These are phyloP conservation scores for Gorsachius magnificus DNA, from an alignment of 2,797 vertebrate genomes.

Conservation along the genomic window DNA sequence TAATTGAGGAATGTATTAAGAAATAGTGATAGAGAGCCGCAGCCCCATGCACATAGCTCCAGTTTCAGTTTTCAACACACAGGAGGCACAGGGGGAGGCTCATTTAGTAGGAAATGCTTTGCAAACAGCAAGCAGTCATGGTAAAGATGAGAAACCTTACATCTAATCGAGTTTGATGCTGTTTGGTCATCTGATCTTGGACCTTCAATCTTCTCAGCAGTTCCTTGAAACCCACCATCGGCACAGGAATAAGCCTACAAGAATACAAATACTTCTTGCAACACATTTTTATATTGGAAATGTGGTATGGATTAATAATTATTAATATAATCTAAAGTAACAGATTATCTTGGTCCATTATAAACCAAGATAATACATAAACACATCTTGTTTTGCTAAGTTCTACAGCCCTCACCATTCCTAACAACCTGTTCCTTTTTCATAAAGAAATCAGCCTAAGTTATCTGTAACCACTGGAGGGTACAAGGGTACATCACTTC, in stretches of 20 bases:
- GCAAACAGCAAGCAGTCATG: not conserved
- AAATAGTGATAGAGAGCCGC: not conserved
- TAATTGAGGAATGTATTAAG: not conserved
- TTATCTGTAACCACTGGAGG: not conserved
- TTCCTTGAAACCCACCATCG: slow-evolving; percentile 98
- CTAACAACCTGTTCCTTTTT: not conserved
- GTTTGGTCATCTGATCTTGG: slow-evolving; percentile 99
- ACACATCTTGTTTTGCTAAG: not conserved
- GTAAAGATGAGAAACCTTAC: slow-evolving; percentile 75
- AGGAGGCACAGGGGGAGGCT: not conserved
- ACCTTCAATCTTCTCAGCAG: slow-evolving; percentile 92
- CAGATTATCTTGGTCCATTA: not conserved
- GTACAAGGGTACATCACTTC: not conserved
- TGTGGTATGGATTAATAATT: not conserved
- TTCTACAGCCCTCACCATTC: not conserved
- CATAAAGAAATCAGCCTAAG: not conserved
- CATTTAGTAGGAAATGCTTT: not conserved
- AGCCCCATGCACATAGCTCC: not conserved
- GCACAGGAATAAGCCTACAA: slow-evolving; percentile 92
- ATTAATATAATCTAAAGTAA: not conserved
- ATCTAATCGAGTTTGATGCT: slow-evolving; percentile 96
- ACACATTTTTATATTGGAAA: not conserved
- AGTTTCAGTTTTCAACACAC: not conserved
- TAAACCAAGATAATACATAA: not conserved
- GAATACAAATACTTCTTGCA: not conserved